phyloP scores from a whole-genome alignment of 1,140 invertebrate species.

The Ceratina calcarata region DNA sequence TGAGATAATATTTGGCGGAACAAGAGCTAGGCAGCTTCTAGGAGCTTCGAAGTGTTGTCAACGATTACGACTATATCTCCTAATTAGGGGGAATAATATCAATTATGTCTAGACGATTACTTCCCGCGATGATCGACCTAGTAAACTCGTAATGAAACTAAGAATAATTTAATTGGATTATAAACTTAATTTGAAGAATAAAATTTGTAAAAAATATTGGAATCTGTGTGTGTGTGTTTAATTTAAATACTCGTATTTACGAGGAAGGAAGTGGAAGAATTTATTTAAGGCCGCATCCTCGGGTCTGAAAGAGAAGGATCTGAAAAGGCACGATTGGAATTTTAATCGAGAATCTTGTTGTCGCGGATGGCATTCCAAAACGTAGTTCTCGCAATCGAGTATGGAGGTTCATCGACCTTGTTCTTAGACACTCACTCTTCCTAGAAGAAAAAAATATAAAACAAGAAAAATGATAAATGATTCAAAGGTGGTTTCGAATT shows the following conservation, averaged over 20 bases:
- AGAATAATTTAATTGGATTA: neutral
- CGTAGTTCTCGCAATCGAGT: constrained; percentile 42
- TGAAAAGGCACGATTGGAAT: constrained; percentile 51
- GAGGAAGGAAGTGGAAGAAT: constrained; percentile 1
- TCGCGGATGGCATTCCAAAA: constrained; percentile 47
- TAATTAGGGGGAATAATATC: neutral
- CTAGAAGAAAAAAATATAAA: constrained; percentile 1
- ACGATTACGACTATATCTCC: neutral
- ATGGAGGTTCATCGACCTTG: constrained; percentile 42
- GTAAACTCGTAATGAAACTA: no score
- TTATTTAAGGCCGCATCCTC: constrained; percentile 26
- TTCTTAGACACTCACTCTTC: constrained; percentile 18
- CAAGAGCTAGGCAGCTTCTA: neutral
- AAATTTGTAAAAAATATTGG: neutral
- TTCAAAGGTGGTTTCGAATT: no score
- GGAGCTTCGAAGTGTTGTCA: constrained; percentile 1
- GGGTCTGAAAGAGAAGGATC: constrained; percentile 25
- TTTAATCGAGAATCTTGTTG: constrained; percentile 53
- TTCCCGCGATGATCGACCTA: no score
- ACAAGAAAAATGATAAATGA: neutral
- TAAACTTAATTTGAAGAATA: neutral
- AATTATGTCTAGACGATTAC: neutral
- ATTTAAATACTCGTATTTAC: constrained; percentile 30
- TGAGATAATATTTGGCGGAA: constrained; percentile 25
- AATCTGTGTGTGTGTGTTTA: neutral